Base-by-base conservation (phyloP, 1,140 invertebrate genomes). In the Campoletis sonorensis region DNA sequence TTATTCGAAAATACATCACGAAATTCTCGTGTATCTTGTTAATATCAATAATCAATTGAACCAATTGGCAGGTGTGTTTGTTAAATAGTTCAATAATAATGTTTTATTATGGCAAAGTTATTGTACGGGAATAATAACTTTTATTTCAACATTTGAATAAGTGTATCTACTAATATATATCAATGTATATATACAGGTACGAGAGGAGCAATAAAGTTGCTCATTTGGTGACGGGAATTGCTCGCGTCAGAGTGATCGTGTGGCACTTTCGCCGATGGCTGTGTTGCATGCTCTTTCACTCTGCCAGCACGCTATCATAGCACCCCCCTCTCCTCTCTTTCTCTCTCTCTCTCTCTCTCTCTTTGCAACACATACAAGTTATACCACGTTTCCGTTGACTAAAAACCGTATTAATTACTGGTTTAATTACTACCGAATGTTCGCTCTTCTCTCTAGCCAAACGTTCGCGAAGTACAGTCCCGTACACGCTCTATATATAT, bases 391-490 rank as follows among this genome's bases (percentile, higher is more conserved):
- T 40, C 40, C 45, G 49, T 76, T 49, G 49, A 76, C 49, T 76
- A 76, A 76, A 76, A 76, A 76, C 51, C 72, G 72, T 76, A 76
- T 76, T 76, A 76, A 76, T 76, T 76, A 76, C 72, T 51, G 72
- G 72, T 76, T 76, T 76, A 76, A 76, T 76, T 76, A 76, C 72
- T 76, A 76, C 45, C 72, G 51, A 76, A 45, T 40, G 71, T 73
- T 51, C 40, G 40, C 51, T 30, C 72, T 33, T 21, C 21, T 18
- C 49, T 13, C 4, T 33, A 45, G 21, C 26, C 16, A 13, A 58
- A 54, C 54, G 30, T 54, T 70, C 27, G n/a, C 67, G 30, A 33
- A 70, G 67, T 70, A 30, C 10, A 70, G 30, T 13, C 27, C 30
- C 67, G 26, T 30, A 13, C n/a, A 26, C 61, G n/a, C n/a, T 64